A percentile compares a stretch with the other conserved stretches of the same genome.
phyloP scores from a whole-genome alignment of 53 echinoderm and acorn worm genomes.

The Actinopyga echinites region DNA sequence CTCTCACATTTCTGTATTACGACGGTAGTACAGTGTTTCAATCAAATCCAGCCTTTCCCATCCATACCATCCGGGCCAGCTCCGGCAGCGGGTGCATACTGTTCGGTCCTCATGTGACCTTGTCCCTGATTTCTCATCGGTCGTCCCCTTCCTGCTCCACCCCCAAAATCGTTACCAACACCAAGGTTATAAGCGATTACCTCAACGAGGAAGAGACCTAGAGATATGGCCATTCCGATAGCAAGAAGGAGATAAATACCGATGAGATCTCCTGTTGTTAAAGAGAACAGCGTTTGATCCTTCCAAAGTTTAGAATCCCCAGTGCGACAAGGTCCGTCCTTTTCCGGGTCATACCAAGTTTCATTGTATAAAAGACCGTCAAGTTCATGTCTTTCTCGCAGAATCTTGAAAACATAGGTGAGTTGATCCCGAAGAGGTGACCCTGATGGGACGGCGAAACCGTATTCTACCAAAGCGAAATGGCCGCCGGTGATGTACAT shows the following conservation, averaged over 20 bases:
- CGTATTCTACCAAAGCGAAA: conserved; percentile 84
- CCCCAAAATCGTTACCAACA: conserved; percentile 8
- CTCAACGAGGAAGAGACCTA: conserved; percentile 80
- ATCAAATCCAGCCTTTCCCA: conserved; percentile 83
- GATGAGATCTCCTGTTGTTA: conserved; percentile 80
- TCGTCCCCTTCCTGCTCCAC: conserved; percentile 20
- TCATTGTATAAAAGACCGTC: conserved; percentile 66
- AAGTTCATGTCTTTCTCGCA: conserved; percentile 60
- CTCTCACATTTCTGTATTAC: no score
- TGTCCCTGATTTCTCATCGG: neutral
- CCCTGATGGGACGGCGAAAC: conserved; percentile 82
- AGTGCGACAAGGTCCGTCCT: conserved; percentile 72
- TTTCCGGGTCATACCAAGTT: conserved; percentile 79
- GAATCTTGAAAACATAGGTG: conserved; percentile 66
- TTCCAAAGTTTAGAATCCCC: conserved; percentile 63
- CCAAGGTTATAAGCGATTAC: conserved; percentile 78
- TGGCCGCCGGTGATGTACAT: conserved; percentile 83
- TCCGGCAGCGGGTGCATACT: conserved; percentile 4
- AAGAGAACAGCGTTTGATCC: conserved; percentile 77
- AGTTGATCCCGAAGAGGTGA: conserved; percentile 89
- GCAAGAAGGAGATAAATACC: conserved; percentile 84
- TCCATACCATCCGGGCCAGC: conserved; percentile 52
- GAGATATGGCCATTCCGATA: conserved; percentile 75
- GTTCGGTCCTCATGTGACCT: conserved; percentile 1
- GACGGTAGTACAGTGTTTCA: no score